A percentile compares a stretch with the other conserved stretches of the same genome.
Conservation (phyloP, 2,888 invertebrate species). For the Aporophyla nigra region DNA sequence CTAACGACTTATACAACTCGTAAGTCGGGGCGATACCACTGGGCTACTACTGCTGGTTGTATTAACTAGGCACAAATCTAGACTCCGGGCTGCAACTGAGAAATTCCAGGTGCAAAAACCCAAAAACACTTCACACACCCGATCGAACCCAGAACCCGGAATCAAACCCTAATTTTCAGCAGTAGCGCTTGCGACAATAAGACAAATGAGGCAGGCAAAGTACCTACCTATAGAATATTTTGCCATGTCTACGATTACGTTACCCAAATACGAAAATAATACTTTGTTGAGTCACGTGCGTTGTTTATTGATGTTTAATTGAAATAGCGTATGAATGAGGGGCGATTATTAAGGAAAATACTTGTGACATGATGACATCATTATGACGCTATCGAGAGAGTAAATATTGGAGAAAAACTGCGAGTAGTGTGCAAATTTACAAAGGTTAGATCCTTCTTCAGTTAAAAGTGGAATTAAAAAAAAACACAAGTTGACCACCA, state of each 20-base stretch:
- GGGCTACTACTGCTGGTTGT: too few species aligned
- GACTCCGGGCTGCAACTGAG: background rate
- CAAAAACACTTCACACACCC: too few species aligned
- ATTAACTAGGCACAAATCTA: background rate
- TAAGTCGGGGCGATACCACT: too few species aligned
- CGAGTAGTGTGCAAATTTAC: background rate
- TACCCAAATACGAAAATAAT: slow-evolving; percentile 6
- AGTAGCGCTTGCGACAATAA: background rate
- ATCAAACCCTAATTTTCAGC: background rate
- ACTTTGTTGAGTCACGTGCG: slow-evolving; percentile 3
- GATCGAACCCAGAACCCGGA: background rate
- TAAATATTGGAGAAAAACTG: background rate
- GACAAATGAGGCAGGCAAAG: too few species aligned
- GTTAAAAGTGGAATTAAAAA: background rate
- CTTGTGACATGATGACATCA: background rate
- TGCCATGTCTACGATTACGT: slow-evolving; percentile 18
- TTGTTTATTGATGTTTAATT: background rate
- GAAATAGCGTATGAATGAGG: slow-evolving; percentile 11
- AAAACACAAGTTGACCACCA: background rate
- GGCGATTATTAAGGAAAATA: slow-evolving; percentile 4
- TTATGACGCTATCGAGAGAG: background rate
- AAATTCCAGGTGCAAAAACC: background rate
- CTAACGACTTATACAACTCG: too few species aligned
- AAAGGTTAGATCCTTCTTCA: background rate
- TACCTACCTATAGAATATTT: slow-evolving; percentile 11